These are phyloP conservation scores for Harpalus rufipes DNA, from an alignment of 2,888 invertebrate genomes.

Conservation along the genomic window DNA sequence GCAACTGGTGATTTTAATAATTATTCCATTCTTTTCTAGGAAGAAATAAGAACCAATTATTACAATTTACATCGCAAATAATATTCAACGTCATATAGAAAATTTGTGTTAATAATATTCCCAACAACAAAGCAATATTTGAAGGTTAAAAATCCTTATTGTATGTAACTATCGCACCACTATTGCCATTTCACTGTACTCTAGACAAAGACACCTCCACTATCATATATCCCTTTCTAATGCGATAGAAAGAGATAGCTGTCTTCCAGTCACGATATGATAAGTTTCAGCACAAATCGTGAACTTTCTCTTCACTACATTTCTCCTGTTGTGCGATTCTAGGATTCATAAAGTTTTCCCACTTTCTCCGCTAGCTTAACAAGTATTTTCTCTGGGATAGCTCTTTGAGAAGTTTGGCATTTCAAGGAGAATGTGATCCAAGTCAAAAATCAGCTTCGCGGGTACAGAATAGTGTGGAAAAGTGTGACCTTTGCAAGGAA, in stretches of 20 bases:
- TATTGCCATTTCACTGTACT: no score
- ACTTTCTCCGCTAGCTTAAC: not conserved
- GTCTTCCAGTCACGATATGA: constrained; percentile 28
- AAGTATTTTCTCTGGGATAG: not conserved
- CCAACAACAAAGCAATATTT: no score
- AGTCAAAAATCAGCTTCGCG: constrained; percentile 27
- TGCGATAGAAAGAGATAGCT: not conserved
- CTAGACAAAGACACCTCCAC: not conserved
- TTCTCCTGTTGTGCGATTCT: constrained; percentile 9
- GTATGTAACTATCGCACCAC: no score
- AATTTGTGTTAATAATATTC: no score
- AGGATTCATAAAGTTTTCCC: not conserved
- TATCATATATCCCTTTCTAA: not conserved
- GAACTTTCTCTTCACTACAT: constrained; percentile 32
- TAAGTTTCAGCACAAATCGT: constrained; percentile 38
- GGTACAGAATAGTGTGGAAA: constrained; percentile 8
- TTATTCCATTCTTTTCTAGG: no score
- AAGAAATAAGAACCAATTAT: no score
- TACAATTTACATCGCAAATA: no score
- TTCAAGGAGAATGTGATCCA: constrained; percentile 17
- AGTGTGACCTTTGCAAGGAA: constrained; percentile 35
- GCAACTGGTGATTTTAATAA: no score
- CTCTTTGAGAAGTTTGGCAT: not conserved
- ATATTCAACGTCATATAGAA: no score
- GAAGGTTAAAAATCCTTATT: no score